Evolutionary conservation across 2,113 vertebrate genomes (phyloP).

Genomic region (Archilochus colubris): DNA sequence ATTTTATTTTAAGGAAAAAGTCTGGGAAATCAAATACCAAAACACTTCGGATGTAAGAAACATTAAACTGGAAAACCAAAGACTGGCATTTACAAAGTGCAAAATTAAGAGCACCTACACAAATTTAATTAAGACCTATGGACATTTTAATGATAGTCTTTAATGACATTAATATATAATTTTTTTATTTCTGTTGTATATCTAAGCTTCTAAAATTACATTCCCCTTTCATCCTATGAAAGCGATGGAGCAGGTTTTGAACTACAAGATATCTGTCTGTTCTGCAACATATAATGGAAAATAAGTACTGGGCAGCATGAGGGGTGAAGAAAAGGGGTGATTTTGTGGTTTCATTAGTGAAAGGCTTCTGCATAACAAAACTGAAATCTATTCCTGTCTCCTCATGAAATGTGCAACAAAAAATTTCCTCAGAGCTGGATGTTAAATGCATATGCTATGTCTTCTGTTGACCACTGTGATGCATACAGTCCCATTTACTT

Average conservation of each 20-base stretch:
- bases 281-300: not conserved
- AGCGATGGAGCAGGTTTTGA: not conserved
- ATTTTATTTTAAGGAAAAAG: not conserved
- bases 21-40: not conserved
- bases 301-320: not conserved
- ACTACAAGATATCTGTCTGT: not conserved
- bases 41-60: not conserved
- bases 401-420: not conserved
- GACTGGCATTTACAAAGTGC: not conserved
- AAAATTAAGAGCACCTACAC: not conserved
- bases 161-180: not conserved
- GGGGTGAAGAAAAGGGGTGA: not conserved
- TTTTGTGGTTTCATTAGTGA: not conserved
- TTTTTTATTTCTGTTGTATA: not conserved
- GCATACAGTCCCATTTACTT: not conserved
- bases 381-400: not conserved
- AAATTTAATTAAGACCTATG: not conserved
- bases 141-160: not conserved
- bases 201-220: not conserved
- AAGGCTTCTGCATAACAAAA: not conserved
- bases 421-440: not conserved
- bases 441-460: not conserved
- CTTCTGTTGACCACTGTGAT: not conserved
- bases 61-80: not conserved
- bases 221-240: not conserved